phyloP scores from a whole-genome alignment of 2,797 vertebrate genomes.

The Premnoplex brunnescens region DNA sequence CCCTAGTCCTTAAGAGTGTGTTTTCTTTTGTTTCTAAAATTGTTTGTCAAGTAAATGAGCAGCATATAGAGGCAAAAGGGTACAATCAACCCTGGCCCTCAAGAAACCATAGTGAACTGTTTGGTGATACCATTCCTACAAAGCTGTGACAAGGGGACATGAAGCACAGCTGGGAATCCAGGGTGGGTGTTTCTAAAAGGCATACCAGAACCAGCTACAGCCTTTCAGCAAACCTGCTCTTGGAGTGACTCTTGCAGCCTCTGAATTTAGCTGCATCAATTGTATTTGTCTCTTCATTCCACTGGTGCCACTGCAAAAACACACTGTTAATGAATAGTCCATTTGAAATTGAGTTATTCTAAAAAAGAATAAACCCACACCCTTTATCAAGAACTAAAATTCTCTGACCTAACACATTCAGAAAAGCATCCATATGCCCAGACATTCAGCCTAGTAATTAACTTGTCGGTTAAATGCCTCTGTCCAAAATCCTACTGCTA shows the following conservation, averaged over 20 bases:
- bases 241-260: not conserved
- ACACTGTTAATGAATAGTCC: not conserved
- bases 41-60: not conserved
- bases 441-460: not conserved
- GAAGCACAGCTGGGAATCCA: conserved; percentile 44
- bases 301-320: not conserved
- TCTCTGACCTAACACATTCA: not conserved
- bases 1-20: not conserved
- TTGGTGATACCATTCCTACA: not conserved
- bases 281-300: not conserved
- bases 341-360: not conserved
- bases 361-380: not conserved
- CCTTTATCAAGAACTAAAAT: not conserved
- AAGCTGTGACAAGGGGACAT: not conserved
- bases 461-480: not conserved
- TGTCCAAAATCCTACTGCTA: not conserved
- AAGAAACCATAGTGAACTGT: not conserved
- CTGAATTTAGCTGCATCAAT: not conserved
- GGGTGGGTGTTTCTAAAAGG: conserved; percentile 12
- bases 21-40: not conserved
- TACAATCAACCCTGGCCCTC: not conserved
- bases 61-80: not conserved
- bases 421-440: not conserved
- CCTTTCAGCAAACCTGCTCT: conserved; percentile 1
- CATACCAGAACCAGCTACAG: not conserved